These are phyloP conservation scores for Delichon dasypus DNA, from an alignment of 2,797 vertebrate genomes.

Conservation along the genomic window DNA sequence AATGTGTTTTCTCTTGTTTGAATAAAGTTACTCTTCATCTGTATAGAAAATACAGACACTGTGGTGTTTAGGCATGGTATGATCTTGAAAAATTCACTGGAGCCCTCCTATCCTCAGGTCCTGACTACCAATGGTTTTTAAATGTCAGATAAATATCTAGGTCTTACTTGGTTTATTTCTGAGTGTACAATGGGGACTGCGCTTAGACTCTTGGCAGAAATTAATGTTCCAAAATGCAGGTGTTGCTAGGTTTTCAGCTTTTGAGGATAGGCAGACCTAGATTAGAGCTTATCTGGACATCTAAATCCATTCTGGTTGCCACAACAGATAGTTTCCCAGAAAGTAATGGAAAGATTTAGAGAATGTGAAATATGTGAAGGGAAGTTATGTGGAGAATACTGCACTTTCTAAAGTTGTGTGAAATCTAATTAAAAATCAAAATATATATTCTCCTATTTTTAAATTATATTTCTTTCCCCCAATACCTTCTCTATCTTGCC, in stretches of 20 bases:
- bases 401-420: background rate
- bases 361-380: background rate
- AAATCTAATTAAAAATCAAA: slow-evolving; percentile 29
- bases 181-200: background rate
- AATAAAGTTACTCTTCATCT: background rate
- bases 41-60: background rate
- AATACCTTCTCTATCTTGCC: background rate
- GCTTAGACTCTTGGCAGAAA: background rate
- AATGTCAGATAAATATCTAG: background rate
- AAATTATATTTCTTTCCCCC: background rate
- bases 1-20: background rate
- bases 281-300: background rate
- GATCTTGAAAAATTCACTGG: background rate
- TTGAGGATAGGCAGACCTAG: background rate
- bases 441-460: background rate
- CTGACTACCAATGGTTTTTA: background rate
- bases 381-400: background rate
- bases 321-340: background rate
- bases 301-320: slow-evolving; percentile 1
- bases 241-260: background rate
- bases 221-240: background rate
- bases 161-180: background rate
- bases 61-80: background rate
- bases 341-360: background rate
- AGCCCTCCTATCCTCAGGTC: background rate